These are phyloP conservation scores for Peromyscus aztecus DNA, from an alignment of 2,797 vertebrate species.

Conservation along the genomic window DNA sequence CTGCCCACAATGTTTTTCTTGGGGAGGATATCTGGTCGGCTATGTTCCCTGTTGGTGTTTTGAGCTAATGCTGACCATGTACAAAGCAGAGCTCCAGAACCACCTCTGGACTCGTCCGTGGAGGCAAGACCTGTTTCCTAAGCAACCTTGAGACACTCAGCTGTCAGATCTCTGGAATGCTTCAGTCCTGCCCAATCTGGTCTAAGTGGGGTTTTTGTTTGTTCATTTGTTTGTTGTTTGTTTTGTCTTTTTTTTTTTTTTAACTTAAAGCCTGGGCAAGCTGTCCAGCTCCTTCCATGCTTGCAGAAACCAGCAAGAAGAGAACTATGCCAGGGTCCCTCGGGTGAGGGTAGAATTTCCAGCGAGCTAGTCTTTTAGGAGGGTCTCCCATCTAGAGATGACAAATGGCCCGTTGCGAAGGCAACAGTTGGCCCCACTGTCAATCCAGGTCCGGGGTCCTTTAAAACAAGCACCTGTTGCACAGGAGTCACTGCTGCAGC, in stretches of 20 bases:
- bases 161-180: not conserved
- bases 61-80: not conserved
- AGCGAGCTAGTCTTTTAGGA: not conserved
- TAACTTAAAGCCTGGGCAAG: conserved; percentile 55
- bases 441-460: conserved; percentile 48
- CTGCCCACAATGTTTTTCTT: conserved; percentile 25
- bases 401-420: not conserved
- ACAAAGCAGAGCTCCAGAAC: not conserved
- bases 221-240: not conserved
- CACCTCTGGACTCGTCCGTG: not conserved
- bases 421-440: conserved; percentile 29
- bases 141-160: not conserved
- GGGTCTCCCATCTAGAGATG: not conserved
- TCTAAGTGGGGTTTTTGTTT: not conserved
- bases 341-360: conserved; percentile 47
- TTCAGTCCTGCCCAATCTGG: not conserved
- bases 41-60: not conserved
- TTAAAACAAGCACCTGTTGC: conserved; percentile 71
- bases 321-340: not conserved
- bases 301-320: conserved; percentile 7
- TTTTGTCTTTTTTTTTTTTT: not conserved
- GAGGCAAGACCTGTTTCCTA: not conserved
- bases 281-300: conserved; percentile 22
- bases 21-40: not conserved
- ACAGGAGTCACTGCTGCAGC: not conserved